These are phyloP conservation scores for Ibidorhyncha struthersii DNA, from an alignment of 2,113 vertebrate species.

Conservation along the genomic window DNA sequence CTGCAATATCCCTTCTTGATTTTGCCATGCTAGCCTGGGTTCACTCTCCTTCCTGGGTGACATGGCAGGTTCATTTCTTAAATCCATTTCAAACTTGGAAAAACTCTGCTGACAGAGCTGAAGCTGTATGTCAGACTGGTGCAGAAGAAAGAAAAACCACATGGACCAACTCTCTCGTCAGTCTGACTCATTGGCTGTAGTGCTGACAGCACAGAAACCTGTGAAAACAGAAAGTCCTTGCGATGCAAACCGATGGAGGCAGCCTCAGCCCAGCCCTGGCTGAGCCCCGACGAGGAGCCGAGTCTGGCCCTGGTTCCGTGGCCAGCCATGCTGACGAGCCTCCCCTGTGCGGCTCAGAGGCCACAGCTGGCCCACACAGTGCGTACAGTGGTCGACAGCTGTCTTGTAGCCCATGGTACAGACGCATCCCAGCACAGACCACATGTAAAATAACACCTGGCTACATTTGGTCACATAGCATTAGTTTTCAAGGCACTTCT, in stretches of 20 bases:
- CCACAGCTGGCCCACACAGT: neutral
- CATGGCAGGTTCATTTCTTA: neutral
- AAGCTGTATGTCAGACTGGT: neutral
- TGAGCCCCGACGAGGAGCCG: neutral
- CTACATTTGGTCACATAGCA: neutral
- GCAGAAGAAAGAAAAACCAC: neutral
- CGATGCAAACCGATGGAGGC: neutral
- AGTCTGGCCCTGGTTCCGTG: no score
- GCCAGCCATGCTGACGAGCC: neutral
- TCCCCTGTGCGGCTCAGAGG: accelerated
- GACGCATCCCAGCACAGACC: neutral
- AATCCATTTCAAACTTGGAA: neutral
- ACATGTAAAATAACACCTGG: neutral
- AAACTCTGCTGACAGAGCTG: neutral
- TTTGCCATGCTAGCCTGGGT: neutral
- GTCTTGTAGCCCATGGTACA: no score
- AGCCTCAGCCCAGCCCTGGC: neutral
- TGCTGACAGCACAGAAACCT: neutral
- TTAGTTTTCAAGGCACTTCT: neutral
- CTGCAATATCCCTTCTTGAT: neutral
- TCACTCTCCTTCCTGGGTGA: neutral
- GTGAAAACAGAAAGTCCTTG: neutral
- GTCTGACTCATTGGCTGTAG: neutral
- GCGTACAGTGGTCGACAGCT: no score
- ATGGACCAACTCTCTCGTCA: neutral